phyloP scores from a whole-genome alignment of 2,797 vertebrate genomes.

The Sparidentex hasta region DNA sequence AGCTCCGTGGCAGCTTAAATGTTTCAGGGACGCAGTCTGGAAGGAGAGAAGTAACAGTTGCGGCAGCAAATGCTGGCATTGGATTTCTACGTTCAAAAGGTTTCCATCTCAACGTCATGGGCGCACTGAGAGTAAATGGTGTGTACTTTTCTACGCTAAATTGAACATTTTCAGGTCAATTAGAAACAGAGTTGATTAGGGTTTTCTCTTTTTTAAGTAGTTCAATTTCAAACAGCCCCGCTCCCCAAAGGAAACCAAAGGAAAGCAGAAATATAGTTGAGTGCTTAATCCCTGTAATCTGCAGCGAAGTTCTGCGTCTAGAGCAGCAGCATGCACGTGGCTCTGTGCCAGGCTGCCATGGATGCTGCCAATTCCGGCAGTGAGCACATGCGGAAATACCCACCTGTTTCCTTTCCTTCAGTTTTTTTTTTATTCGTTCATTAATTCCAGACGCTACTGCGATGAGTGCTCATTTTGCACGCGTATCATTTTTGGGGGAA shows the following conservation, averaged over 20 bases:
- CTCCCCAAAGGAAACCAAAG: slow-evolving; percentile 11
- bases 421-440: slow-evolving; percentile 66
- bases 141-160: slow-evolving; percentile 57
- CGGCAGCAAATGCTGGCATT: slow-evolving; percentile 61
- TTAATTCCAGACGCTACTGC: slow-evolving; percentile 51
- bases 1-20: slow-evolving; percentile 75
- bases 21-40: slow-evolving; percentile 74
- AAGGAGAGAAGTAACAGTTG: slow-evolving; percentile 69
- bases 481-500: slow-evolving; percentile 45
- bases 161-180: slow-evolving; percentile 63
- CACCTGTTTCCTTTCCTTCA: slow-evolving; percentile 76
- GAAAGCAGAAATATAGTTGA: slow-evolving; percentile 13
- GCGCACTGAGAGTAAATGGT: slow-evolving; percentile 47
- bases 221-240: not conserved
- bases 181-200: slow-evolving; percentile 36
- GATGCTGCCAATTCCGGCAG: slow-evolving; percentile 50
- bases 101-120: slow-evolving; percentile 60
- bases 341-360: slow-evolving; percentile 43
- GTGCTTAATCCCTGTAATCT: slow-evolving; percentile 25
- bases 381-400: slow-evolving; percentile 62
- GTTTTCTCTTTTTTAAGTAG: slow-evolving; percentile 35
- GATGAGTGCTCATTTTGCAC: slow-evolving; percentile 68
- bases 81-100: slow-evolving; percentile 71
- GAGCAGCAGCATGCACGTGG: slow-evolving; percentile 47
- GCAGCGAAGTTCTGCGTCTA: slow-evolving; percentile 18